Evolutionary conservation across 2,888 invertebrate species (phyloP), one percentile per base, ranked within the genome.

Genomic region (Brenthis ino): DNA sequence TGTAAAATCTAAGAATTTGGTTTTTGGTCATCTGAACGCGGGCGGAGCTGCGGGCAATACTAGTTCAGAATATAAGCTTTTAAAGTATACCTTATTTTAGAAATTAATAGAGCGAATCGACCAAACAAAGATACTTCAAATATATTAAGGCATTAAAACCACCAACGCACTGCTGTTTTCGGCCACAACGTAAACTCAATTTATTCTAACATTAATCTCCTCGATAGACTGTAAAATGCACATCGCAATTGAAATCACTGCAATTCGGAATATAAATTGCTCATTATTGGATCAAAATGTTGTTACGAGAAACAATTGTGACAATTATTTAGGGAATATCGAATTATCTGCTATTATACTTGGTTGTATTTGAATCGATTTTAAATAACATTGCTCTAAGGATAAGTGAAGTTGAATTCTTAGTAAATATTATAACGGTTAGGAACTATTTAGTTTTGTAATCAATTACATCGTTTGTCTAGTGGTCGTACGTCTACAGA

Each of bases 201-300:
- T 63, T 53, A 53, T 13, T 20, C 51, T 20, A 13, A 20, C 51
- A 63, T 63, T 16, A 63, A 63, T 63, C 63, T 53, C 50, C 28
- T 50, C 51, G 37, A 63, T 63, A n/a, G 53, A 53, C 37, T 63
- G 53, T 63, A 63, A 53, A 63, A 63, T 51, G 63, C 37, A 37
- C 63, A 37, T 53, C 33, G 43, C 33, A 63, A 63, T 54, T 53
- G 53, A 51, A 53, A 63, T 63, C 13, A 20, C 63, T 37, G 53
- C 53, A 63, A 63, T 63, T 43, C 53, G 8, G 63, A 63, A 63
- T 63, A 63, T 63, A 63, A 53, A 63, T 63, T 63, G 51, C 16
- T 53, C 63, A 63, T 63, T 63, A 63, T 43, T 53, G 48, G 60
- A 63, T 53, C 63, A 53, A 53, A 63, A 51, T 63, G 53, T 43